Base-by-base conservation (phyloP, 2,797 vertebrate genomes). In the Tapirus indicus region DNA sequence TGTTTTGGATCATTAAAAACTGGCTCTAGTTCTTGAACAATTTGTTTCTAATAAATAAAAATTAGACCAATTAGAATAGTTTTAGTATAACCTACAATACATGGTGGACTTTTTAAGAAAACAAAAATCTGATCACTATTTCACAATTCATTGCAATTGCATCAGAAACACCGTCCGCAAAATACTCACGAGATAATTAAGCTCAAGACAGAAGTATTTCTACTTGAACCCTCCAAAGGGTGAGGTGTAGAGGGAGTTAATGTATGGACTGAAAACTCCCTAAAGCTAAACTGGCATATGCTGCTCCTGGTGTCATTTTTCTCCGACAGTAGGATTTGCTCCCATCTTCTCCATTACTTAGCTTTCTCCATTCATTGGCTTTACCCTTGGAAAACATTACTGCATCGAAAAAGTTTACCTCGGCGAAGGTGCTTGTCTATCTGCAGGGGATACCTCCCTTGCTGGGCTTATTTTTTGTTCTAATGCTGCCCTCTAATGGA, bases 401-500 rank as follows among this genome's bases (percentile, higher is more conserved):
- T 80, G 74, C 87, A 56, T 87, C 49, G 56, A 84, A 97, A 93
- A 98, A 98, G 96, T 98, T 98, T 98, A 97, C 93, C 95, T 97
- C 71, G 0, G 62, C 95, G 88, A 97, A 98, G 98, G 97, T 98
- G 90, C 88, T 96, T 88, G 78, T 96, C 75, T 97, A 7, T 96
- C 97, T 95, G 62, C 86, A 80, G 91, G 93, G 93, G 91, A 94
- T 75, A 52, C 62, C 69, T 41, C 68, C 84, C 91, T 90, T 68
- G 58, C 96, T 92, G 88, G 72, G 96, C 96, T 95, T 96, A 97
- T 98, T 98, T 98, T 98, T 98, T 96, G 98, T 98, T 98, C 98
- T 98, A 97, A 97, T 98, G 99, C 99, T 99, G 98, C 99, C 99
- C 98, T 99, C 99, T 98, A 98, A 99, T 99, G 99, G 99, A 98